Base-by-base conservation (phyloP, 2,113 vertebrate genomes). In the Willisornis vidua region DNA sequence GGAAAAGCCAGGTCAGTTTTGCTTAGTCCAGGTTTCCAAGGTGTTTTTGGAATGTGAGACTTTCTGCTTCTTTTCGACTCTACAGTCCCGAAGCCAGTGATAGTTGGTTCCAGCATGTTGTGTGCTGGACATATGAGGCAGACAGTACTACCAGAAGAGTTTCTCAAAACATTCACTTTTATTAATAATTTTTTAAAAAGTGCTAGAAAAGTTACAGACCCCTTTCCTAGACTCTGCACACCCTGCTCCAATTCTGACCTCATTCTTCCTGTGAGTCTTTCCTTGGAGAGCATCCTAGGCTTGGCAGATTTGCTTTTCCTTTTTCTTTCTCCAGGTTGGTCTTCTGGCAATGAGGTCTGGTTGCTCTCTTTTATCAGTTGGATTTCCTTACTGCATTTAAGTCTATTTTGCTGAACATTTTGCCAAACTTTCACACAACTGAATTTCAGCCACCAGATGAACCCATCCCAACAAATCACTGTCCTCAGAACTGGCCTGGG, bases 1-100 rank as follows among this genome's bases (percentile, higher is more conserved):
- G 96, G 93, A 93, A 95, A 95, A 94, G 76, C 28, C 68, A 76
- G 85, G 82, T 90, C 74, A 82, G 73, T 75, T 90, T 87, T 94
- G 52, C 57, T 78, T 72, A 63, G 48, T 57, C 76, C 84, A 46
- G n/a, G 86, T 91, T 95, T 94, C 86, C 88, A 85, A 92, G 86
- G 93, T 96, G 93, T 9, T 94, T 87, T 61, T 87, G 76, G 73
- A 75, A 81, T 65, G 41, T 52, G 73, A 73, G 67, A 71, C 24
- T 48, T 87, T 79, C 67, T 92, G n/a, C 26, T 23, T 37, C 37
- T 71, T 92, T 72, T 71, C 33, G 31, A 52, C 35, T 52, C 57
- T 14, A 39, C 51, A 71, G 39, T 14, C 5, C 16, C n/a, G 65
- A 89, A 63, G 48, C 9, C 35, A n/a, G 10, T 15, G 63, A 29